Conservation (phyloP, 2,888 invertebrate genomes). For the Agrotis segetum region DNA sequence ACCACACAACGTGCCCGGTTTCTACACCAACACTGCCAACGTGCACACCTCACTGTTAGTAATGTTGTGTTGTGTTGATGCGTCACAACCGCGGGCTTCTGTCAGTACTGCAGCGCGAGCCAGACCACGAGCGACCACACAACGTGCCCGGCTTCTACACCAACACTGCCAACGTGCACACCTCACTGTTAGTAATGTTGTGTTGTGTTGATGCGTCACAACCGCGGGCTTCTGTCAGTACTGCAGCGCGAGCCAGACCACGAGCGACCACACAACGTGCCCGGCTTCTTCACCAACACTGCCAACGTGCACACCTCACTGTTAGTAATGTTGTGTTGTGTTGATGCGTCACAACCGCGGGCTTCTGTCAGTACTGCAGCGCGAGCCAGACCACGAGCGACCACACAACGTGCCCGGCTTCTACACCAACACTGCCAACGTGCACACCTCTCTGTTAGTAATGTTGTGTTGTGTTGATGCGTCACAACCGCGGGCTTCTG, state of each 20-base stretch:
- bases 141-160: constrained; percentile 88
- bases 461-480: neutral
- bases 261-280: constrained; percentile 51
- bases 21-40: constrained; percentile 79
- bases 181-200: constrained; percentile 76
- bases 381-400: constrained; percentile 74
- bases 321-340: constrained; percentile 68
- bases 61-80: neutral
- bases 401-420: constrained; percentile 88
- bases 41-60: constrained; percentile 80
- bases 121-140: constrained; percentile 82
- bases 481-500: constrained; percentile 77
- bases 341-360: neutral
- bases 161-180: constrained; percentile 73
- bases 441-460: constrained; percentile 80
- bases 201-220: neutral
- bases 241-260: neutral
- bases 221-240: neutral
- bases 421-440: constrained; percentile 77
- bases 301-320: constrained; percentile 76
- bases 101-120: neutral
- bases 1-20: constrained; percentile 87
- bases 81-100: neutral
- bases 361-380: neutral
- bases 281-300: constrained; percentile 84